Evolutionary conservation across 92 coral and sea anemone species (phyloP), one percentile per base, ranked within the genome.

Genomic region (Isaurus tuberculatus): DNA sequence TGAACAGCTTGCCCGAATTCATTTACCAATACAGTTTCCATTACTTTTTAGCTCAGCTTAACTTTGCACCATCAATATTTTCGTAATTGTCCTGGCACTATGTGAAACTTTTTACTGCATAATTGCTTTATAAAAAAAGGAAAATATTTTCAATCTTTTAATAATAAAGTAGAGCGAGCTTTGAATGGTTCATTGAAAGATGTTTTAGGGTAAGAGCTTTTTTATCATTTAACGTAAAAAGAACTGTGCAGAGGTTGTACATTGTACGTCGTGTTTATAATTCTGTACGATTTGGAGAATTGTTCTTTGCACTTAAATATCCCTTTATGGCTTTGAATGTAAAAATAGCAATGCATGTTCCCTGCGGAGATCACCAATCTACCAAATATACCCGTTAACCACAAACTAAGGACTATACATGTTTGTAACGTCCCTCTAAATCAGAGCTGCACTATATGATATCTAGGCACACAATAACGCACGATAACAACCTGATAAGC

Each of bases 401-500:
- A 34, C 58, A 29, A 49, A 74, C 13, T 57, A n/a, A 33, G 16
- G 20, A 22, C 63, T 26, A 26, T 55, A 9, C 27, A 16, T 55
- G 63, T 55, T 8, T 29, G 23, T 19, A 15, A 9, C 27, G 22
- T 57, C 36, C 33, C 31, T 33, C 46, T 75, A 9, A 55, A 55
- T 42, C n/a, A 53, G 65, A 58, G n/a, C 34, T 33, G n/a, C 82
- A 58, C n/a, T 69, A 77, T 65, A 20, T 77, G 82, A 57, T 70
- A 77, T 43, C 36, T 33, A 23, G 58, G 25, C 53, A 77, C 23
- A 58, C n/a, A 77, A 37, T 33, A 37, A 37, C n/a, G 43, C 64
- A 58, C 82, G 70, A 77, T 77, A 77, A 77, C 16, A 22, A 37
- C 36, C 70, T 65, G 82, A 77, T 77, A 77, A 77, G 82, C 82